Base-by-base conservation (phyloP, 2,888 invertebrate genomes). In the Napeogenes sylphis region DNA sequence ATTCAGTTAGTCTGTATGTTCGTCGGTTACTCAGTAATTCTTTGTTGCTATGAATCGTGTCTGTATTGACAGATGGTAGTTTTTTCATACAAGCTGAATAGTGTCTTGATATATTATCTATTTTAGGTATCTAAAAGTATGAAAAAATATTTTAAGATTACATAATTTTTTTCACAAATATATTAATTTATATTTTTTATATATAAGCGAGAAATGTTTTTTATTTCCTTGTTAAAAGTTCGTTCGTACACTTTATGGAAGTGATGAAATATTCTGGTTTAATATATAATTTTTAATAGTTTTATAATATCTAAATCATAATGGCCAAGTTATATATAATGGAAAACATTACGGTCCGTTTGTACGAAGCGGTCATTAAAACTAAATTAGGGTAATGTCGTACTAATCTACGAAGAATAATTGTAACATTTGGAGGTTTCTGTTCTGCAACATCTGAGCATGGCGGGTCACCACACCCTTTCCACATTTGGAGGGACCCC, bases 41-140 rank as follows among this genome's bases (percentile, higher is more conserved):
- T 85, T 88, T 87, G 87, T 90, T 83, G 83, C 82, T 81, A 80
- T 88, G 85, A 87, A 86, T 83, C 78, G 84, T 81, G 80, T 77
- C 84, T 87, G 84, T 86, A 78, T 80, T 77, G 78, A 79, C 83
- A 84, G 77, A 82, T 85, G 83, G 79, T 78, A 21, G 21, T 63
- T 68, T 69, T 75, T 76, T 73, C 73, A 70, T 72, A 71, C 65
- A 57, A 58, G 51, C 55, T 62, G 57, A 66, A 66, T 62, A 53
- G 62, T 4, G 13, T 45, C 32, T 63, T 58, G 61, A 58, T 59
- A 53, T 53, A 59, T 63, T 56, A 59, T 61, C 60, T 38, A 38
- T 4, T 6, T 38, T 21, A 21, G 21, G 21, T 21, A 21, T 1
- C 21, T 0, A 21, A 21, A 21, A 21, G 21, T 21, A 21, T 21